Evolutionary conservation across 2,113 vertebrate genomes (phyloP).

Genomic region (Oriolus oriolus): DNA sequence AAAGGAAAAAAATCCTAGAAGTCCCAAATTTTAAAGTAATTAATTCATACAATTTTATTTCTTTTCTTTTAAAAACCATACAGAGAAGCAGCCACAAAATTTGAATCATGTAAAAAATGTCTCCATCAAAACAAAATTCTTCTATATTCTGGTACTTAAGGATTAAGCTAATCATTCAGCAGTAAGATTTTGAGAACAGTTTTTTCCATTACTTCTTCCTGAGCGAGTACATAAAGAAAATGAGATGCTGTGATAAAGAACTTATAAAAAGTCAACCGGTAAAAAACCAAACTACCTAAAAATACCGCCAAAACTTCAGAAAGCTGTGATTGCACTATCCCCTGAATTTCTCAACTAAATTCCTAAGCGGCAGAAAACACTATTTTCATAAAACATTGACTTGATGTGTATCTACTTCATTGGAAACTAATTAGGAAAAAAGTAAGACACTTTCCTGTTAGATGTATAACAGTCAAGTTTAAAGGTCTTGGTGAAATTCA

Average conservation of each 20-base stretch:
- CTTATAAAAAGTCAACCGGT: not conserved
- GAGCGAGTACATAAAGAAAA: not conserved
- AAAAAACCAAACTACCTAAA: not conserved
- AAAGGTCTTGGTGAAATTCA: not conserved
- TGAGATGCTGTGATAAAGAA: not conserved
- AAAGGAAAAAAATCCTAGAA: not conserved
- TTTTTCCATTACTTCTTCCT: not conserved
- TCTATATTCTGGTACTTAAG: not conserved
- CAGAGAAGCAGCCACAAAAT: not conserved
- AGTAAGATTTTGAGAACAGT: not conserved
- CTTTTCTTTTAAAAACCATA: not conserved
- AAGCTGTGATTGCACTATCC: rapidly evolving
- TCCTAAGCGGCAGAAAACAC: not conserved
- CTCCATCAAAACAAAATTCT: not conserved
- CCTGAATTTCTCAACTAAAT: not conserved
- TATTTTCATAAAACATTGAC: not conserved
- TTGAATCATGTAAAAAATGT: not conserved
- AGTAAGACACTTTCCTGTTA: not conserved
- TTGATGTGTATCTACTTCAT: not conserved
- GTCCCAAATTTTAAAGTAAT: not conserved
- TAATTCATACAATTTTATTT: not conserved
- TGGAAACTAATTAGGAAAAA: not conserved
- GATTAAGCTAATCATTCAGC: not conserved
- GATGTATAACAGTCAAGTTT: not conserved
- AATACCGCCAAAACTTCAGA: not conserved